Evolutionary conservation across 2,888 invertebrate genomes (phyloP), one percentile per base, ranked within the genome.

Genomic region (Lutraria lutraria): DNA sequence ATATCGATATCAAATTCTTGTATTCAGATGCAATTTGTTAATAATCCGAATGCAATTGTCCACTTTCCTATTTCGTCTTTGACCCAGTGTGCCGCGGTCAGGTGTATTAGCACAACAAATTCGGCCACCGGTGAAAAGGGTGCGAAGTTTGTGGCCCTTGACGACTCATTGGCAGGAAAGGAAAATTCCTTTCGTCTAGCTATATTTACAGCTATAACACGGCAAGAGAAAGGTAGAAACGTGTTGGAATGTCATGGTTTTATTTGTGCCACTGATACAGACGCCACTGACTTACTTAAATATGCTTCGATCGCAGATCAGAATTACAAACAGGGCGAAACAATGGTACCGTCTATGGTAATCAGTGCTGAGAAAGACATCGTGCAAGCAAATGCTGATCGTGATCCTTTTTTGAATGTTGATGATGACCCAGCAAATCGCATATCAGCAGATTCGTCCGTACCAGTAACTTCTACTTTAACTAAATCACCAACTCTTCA

Each of bases 1-100:
- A 97, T 99, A 86, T 99, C 99, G 94, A 99, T 99, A 85, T 99
- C 99, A 98, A 98, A 98, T 92, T 99, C 99, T 96, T 99, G 99
- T 83, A 98, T 99, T 93, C 96, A 97, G 85, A 93, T 99, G 93
- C 99, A 99, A 97, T 99, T 99, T 97, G 98, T 99, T 0, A 94
- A 93, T 52, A 96, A 96, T 81, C 88, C 92, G 4, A 93, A 93
- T 53, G 93, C 94, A n/a, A 93, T 95, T 8, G 94, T 96, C 10
- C 96, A 95, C 92, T 96, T 96, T 92, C 96, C 96, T 0, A 96
- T 96, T 83, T 93, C 95, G 12, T 93, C 96, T 0, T 92, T 97
- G 15, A 95, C 95, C 43, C 92, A 96, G 56, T 96, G 96, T 89
- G 96, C 96, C 10, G 96, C 96, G 13, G 96, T 96, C 16, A 93